Percentiles rank a stretch among this genome's conserved stretches.
phyloP scores from a whole-genome alignment of 2,888 invertebrate species.

The Leuctra nigra region DNA sequence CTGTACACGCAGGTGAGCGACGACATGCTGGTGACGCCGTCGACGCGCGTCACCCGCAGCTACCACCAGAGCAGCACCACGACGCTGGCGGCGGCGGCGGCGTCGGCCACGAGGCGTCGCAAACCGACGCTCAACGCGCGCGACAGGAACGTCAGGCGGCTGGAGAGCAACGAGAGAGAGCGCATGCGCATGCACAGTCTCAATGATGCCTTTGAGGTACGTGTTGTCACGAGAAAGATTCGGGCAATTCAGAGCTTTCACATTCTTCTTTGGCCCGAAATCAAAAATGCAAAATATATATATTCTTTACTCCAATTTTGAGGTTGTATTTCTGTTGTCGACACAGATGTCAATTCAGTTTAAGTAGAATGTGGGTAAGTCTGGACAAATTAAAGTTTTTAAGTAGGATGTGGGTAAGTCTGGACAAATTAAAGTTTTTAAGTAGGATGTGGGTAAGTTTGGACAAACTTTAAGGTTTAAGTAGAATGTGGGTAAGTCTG shows the following conservation, averaged over 20 bases:
- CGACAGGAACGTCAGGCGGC: conserved; percentile 75
- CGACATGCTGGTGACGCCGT: conserved; percentile 17
- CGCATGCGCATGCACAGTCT: conserved; percentile 89
- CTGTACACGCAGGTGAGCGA: conserved; percentile 25
- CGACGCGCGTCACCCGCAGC: conserved; percentile 22
- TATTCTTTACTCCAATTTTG: too few species aligned
- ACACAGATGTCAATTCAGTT: too few species aligned
- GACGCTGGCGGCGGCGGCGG: conserved; percentile 15
- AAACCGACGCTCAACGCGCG: conserved; percentile 73
- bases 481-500: too few species aligned
- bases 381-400: too few species aligned
- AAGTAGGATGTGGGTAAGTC: too few species aligned
- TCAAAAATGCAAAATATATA: too few species aligned
- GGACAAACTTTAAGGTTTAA: too few species aligned
- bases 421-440: too few species aligned
- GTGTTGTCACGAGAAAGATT: conserved; percentile 23
- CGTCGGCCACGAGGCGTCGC: conserved; percentile 46
- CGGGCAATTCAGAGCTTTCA: not conserved
- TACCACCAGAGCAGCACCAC: conserved; percentile 13
- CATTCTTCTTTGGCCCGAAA: too few species aligned
- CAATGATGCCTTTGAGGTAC: conserved; percentile 84
- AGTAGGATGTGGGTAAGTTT: too few species aligned
- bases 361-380: too few species aligned
- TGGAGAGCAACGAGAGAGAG: conserved; percentile 88
- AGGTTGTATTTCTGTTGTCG: too few species aligned